Evolutionary conservation across 2,113 vertebrate species (phyloP), one percentile per base, ranked within the genome.

Genomic region (Hemicordylus capensis): DNA sequence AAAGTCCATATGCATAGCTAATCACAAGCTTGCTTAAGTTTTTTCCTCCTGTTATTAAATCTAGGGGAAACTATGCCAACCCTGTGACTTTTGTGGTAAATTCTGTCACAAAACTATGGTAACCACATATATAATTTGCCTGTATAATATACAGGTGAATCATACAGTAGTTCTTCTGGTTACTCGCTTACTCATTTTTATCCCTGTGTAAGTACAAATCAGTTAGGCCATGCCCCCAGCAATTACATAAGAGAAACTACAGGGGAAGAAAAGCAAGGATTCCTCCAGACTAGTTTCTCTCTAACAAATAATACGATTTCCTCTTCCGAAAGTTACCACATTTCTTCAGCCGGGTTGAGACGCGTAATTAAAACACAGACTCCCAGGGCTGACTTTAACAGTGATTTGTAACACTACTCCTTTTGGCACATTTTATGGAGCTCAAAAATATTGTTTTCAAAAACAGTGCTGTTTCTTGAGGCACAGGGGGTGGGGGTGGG

Each of bases 371-470:
- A 76, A 95, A 72, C 88, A 67, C 84, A 82, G 84, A 58, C 81
- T 89, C 85, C 80, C 39, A 90, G 80, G 85, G 42, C 88, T 85
- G 89, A 85, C 83, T 93, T 24, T 80, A 93, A 89, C 0, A 0
- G 46, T 81, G 59, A 84, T 92, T 88, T 74, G 0, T 83, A 87
- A 28, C 15, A 31, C 85, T 48, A 78, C 61, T 86, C 84, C 82
- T 81, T 82, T 73, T 90, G 89, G 81, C 85, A 92, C 85, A 83
- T 82, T 61, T 83, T 87, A 66, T 39, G 28, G 74, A 90, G 85
- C 75, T 93, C 89, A 90, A 92, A 93, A 95, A 59, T 87, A 92
- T 88, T 93, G 81, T 46, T 94, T 92, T 90, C 82, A 28, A 88
- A 95, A 94, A 88, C 88, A 89, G 1, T 22, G 12, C 10, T 84